Evolutionary conservation across 2,797 vertebrate species (phyloP), one percentile per base, ranked within the genome.

Genomic region (Gymnoscopelus braueri): DNA sequence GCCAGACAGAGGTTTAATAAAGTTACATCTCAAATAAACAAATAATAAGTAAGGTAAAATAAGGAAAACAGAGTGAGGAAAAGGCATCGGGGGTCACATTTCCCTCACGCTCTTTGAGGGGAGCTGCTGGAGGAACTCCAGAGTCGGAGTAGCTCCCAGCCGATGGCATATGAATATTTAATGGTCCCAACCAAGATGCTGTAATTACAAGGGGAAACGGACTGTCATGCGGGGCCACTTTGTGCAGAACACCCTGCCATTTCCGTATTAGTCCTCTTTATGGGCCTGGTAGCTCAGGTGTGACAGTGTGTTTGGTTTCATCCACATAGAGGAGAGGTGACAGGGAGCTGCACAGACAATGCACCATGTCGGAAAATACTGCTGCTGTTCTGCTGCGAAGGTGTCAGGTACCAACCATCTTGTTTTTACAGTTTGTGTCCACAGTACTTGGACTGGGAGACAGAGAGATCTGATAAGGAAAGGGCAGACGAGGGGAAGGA

Each of bases 131-230:
- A 63, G 69, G 61, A 84, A 74, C 7, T 72, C 70, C 83, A 65
- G 74, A 78, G 72, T 71, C 3, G 1, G 26, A 29, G 26, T 29
- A 51, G 70, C 74, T 88, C 77, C 81, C 79, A 83, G 86, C 83
- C 72, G 59, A 87, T 76, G 67, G 71, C 1, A 9, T 61, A 91
- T 92, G 78, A 90, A 93, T 93, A 87, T 90, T 92, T 90, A 89
- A 93, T 90, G 80, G 78, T 76, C 65, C 79, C 75, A 67, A 82
- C 82, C 87, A 80, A 87, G 87, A 88, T 82, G 81, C 84, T 87
- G 87, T 92, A 91, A 93, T 92, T 90, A 91, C 84, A 90, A 81
- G 69, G 81, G 81, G 79, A 89, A 19, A 77, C 70, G 74, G 85
- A 77, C 83, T 84, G 86, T 89, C 82, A 85, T 78, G 71, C 61